phyloP scores from a whole-genome alignment of 2,113 vertebrate species.

The Sylvia atricapilla region DNA sequence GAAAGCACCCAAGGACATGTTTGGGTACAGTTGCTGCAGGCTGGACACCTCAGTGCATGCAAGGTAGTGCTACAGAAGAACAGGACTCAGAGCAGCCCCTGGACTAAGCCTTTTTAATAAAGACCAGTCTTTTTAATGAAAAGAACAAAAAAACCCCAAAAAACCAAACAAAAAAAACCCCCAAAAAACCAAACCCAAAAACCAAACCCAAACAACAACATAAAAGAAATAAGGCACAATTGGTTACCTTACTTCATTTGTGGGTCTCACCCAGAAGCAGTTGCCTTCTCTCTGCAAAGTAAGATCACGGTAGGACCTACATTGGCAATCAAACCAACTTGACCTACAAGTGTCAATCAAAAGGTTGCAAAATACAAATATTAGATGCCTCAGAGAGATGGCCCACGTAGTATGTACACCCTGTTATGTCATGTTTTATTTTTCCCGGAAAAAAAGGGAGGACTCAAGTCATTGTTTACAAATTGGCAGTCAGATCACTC shows the following conservation, averaged over 20 bases:
- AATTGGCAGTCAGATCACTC: neutral
- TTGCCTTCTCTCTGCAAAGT: neutral
- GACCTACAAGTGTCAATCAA: neutral
- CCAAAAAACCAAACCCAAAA: neutral
- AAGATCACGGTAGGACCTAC: fast-evolving
- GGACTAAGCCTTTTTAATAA: neutral
- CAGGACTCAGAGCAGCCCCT: neutral
- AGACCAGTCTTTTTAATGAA: no score
- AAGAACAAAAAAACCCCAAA: no score
- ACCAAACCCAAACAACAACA: neutral
- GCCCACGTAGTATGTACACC: neutral
- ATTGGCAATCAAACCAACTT: neutral
- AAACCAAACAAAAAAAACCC: no score
- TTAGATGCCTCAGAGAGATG: neutral
- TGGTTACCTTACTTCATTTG: neutral
- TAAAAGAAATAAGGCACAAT: neutral
- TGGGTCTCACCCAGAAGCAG: neutral
- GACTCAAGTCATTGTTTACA: neutral
- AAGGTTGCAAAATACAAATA: neutral
- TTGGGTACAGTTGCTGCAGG: neutral
- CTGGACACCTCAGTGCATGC: neutral
- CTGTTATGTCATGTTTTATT: neutral
- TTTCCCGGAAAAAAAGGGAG: neutral
- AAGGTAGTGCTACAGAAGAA: neutral
- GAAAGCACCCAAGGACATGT: neutral